Percentiles rank a stretch among this genome's conserved stretches.
Evolutionary conservation across 2,113 vertebrate genomes (phyloP).

Genomic region (Tachysurus vachellii): DNA sequence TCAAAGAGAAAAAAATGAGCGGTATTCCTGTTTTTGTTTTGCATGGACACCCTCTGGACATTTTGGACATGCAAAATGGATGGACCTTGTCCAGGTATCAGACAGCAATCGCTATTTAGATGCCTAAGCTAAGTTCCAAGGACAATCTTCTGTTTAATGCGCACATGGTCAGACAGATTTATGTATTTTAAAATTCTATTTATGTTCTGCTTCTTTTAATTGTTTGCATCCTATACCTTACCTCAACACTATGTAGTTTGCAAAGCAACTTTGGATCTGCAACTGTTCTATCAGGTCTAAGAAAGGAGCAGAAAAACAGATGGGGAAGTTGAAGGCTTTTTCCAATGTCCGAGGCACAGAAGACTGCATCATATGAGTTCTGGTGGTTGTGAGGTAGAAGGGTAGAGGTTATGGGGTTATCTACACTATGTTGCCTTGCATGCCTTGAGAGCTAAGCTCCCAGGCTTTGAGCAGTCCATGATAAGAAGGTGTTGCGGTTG

Average conservation of each 20-base stretch:
- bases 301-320: slow-evolving; percentile 8
- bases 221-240: neutral
- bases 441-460: slow-evolving; percentile 68
- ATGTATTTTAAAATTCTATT: neutral
- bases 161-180: slow-evolving; percentile 2
- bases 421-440: slow-evolving; percentile 59
- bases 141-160: neutral
- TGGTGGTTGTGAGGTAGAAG: slow-evolving; percentile 8
- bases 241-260: slow-evolving; percentile 17
- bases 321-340: neutral
- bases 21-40: slow-evolving; percentile 23
- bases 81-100: neutral
- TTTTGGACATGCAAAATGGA: slow-evolving; percentile 3
- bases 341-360: neutral
- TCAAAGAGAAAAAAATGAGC: slow-evolving; percentile 18
- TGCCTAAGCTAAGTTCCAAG: neutral
- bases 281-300: slow-evolving; percentile 1
- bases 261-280: neutral
- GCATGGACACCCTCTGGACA: slow-evolving; percentile 1
- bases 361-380: slow-evolving; percentile 8
- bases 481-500: slow-evolving; percentile 85
- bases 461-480: slow-evolving; percentile 55
- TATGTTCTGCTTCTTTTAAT: neutral
- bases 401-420: slow-evolving; percentile 18
- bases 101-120: neutral